phyloP scores from a whole-genome alignment of 1,140 invertebrate genomes.

The Papilio dardanus region DNA sequence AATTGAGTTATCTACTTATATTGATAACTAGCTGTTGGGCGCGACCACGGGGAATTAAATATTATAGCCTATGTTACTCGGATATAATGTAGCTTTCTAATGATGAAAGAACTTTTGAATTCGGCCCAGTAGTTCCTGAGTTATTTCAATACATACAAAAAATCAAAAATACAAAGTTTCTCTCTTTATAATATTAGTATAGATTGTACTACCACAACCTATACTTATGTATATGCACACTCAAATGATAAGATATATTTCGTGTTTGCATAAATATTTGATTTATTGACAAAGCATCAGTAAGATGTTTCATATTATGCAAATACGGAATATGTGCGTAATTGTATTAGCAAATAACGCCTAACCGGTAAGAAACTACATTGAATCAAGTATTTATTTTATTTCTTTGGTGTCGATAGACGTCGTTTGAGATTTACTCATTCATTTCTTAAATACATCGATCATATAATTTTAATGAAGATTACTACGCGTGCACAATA shows the following conservation, averaged over 20 bases:
- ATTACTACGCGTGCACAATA: neutral
- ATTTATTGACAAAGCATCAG: neutral
- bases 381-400: constrained; percentile 3
- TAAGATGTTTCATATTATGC: neutral
- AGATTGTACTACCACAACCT: neutral
- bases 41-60: no score
- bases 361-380: neutral
- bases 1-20: neutral
- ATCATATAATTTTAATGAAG: neutral
- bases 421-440: neutral
- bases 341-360: constrained; percentile 2
- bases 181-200: no score
- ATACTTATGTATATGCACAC: neutral
- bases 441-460: neutral
- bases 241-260: neutral
- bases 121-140: no score
- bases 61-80: no score
- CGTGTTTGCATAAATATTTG: constrained; percentile 1
- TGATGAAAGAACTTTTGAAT: no score
- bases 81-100: no score
- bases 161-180: no score
- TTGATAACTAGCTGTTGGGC: neutral
- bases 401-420: neutral
- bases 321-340: neutral
- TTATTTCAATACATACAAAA: no score